Evolutionary conservation across 2,888 invertebrate species (phyloP).

Genomic region (Cataglyphis rosenhaueri): DNA sequence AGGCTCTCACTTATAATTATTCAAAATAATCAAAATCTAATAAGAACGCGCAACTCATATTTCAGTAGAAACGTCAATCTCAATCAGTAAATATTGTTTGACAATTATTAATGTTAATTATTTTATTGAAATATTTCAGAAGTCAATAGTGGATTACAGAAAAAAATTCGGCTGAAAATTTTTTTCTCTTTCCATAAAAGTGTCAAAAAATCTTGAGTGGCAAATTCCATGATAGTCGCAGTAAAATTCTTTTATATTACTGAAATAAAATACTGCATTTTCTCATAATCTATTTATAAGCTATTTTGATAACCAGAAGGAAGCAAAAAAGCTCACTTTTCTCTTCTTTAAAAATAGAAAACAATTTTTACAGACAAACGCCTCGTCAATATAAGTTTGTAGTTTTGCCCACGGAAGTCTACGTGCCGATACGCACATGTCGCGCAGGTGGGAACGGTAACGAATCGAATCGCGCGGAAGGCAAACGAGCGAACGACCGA

Average conservation of each 20-base stretch:
- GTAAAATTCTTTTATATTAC: not conserved
- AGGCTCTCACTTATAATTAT: conserved; percentile 8
- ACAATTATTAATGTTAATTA: not conserved
- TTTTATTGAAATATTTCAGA: not conserved
- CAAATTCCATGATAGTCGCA: not conserved
- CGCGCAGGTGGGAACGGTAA: conserved; percentile 66
- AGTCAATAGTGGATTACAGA: not conserved
- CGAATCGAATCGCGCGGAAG: conserved; percentile 77
- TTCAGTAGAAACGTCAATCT: not conserved
- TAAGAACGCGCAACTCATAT: not conserved
- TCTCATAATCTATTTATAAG: not conserved
- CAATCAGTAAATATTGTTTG: not conserved
- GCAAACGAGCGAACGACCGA: conserved; percentile 75
- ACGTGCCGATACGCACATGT: conserved; percentile 43
- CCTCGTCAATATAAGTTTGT: not conserved
- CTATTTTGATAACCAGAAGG: not conserved
- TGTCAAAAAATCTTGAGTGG: too few species aligned
- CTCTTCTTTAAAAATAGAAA: not conserved
- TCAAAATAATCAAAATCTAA: not conserved
- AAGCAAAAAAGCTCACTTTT: not conserved
- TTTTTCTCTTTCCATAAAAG: not conserved
- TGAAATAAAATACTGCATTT: not conserved
- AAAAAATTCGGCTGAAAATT: not conserved
- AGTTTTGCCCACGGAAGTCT: conserved; percentile 33
- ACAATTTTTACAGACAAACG: conserved; percentile 20